Percentiles rank a stretch among this genome's conserved stretches.
phyloP scores from a whole-genome alignment of 2,797 vertebrate genomes.

The Pangasius djambal region DNA sequence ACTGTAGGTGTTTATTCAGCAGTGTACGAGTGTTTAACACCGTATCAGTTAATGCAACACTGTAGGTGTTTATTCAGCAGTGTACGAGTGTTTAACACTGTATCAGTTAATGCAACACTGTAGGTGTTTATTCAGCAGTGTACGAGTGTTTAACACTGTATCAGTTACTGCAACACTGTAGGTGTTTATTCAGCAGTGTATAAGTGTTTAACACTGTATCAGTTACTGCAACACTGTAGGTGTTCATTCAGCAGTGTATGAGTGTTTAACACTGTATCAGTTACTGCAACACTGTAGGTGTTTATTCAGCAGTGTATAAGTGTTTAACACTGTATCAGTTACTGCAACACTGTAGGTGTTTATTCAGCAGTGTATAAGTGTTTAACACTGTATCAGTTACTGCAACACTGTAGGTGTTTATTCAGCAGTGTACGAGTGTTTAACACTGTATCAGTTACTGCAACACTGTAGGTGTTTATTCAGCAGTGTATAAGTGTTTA shows the following conservation, averaged over 20 bases:
- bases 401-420: neutral
- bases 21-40: neutral
- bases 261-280: neutral
- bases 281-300: neutral
- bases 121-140: neutral
- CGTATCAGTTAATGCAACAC: neutral
- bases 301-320: neutral
- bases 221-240: neutral
- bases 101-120: neutral
- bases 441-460: neutral
- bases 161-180: neutral
- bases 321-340: neutral
- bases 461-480: neutral
- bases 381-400: neutral
- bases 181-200: neutral
- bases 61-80: neutral
- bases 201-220: neutral
- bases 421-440: neutral
- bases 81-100: neutral
- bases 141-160: neutral
- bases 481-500: neutral
- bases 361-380: neutral
- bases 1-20: neutral
- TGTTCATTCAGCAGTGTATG: neutral
- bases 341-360: neutral